These are phyloP conservation scores for Neolamprologus sp. DNA, from an alignment of 2,113 vertebrate genomes.

Conservation along the genomic window DNA sequence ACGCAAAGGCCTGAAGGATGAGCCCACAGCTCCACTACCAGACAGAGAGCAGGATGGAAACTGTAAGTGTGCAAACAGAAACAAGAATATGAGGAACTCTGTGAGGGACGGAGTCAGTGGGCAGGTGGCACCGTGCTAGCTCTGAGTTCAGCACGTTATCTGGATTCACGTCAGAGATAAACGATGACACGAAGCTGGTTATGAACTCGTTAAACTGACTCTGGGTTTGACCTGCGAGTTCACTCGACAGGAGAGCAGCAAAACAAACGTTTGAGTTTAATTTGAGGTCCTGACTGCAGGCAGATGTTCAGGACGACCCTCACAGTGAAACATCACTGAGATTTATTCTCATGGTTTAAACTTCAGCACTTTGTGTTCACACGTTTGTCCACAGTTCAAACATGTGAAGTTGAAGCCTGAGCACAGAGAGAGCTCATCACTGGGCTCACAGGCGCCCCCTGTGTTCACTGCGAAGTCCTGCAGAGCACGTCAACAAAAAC, in stretches of 20 bases:
- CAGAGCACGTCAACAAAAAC: accelerated
- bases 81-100: accelerated
- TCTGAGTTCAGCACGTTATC: accelerated
- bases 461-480: not conserved
- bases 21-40: not conserved
- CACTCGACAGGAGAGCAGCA: not conserved
- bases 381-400: not conserved
- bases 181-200: not conserved
- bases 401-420: not conserved
- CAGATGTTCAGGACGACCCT: not conserved
- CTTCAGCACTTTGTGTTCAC: accelerated
- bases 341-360: not conserved
- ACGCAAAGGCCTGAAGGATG: accelerated
- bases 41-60: not conserved
- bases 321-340: not conserved
- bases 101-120: not conserved
- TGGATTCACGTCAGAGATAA: not conserved
- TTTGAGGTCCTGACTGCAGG: not conserved
- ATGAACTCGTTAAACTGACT: not conserved
- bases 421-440: not conserved
- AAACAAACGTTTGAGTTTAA: not conserved
- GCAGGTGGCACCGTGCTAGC: not conserved
- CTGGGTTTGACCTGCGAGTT: not conserved
- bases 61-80: not conserved
- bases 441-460: not conserved